Conservation (phyloP, 2,888 invertebrate species). For the Proisotoma minuta region DNA sequence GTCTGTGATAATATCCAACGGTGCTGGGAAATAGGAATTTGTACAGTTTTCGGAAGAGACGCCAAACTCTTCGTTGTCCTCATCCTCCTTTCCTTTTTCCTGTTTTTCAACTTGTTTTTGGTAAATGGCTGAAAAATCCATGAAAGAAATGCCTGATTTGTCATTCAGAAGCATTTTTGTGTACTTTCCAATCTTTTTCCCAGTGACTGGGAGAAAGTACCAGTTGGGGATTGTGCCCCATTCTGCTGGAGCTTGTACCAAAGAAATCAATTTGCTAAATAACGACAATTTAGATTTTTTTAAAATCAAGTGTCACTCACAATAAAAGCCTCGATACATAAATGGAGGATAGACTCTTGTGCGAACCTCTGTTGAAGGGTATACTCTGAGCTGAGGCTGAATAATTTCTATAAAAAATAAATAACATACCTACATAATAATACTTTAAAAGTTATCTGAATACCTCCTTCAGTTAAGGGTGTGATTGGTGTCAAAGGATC, state of each 20-base stretch:
- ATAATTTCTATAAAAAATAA: background rate
- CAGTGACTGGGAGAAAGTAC: background rate
- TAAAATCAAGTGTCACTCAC: background rate
- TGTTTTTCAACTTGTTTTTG: background rate
- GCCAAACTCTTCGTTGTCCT: background rate
- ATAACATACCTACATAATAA: too few species aligned
- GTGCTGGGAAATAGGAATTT: conserved; percentile 9
- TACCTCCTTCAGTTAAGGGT: too few species aligned
- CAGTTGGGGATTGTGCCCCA: background rate
- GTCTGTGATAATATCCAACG: conserved; percentile 12
- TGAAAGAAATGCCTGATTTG: conserved; percentile 5
- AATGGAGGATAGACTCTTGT: background rate
- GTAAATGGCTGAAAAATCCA: background rate
- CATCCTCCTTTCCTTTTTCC: background rate
- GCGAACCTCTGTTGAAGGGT: background rate
- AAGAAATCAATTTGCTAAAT: background rate
- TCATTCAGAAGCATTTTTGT: background rate
- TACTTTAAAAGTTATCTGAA: too few species aligned
- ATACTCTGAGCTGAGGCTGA: background rate
- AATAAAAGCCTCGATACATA: background rate
- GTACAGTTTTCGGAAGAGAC: background rate
- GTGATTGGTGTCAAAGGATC: too few species aligned
- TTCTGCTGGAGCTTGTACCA: background rate
- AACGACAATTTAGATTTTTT: background rate
- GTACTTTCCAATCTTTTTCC: background rate